A percentile compares a stretch with the other conserved stretches of the same genome.
Conservation (phyloP, 2,797 vertebrate genomes). For the Prunella strophiata region DNA sequence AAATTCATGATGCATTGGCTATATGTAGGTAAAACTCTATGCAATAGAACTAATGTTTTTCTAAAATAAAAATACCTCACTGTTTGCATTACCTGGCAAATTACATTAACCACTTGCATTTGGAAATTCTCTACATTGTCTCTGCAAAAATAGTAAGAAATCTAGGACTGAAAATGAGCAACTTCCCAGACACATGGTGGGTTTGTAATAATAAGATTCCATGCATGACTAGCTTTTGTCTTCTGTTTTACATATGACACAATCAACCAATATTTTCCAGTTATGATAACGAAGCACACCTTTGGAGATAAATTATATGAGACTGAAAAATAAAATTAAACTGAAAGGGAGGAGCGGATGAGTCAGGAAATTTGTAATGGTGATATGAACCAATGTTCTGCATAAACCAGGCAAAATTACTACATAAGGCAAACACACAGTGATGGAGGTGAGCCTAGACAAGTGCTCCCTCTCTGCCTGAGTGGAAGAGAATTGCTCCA, state of each 20-base stretch:
- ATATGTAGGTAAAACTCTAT: not conserved
- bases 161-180: not conserved
- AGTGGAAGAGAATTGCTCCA: not conserved
- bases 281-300: not conserved
- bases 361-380: not conserved
- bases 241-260: not conserved
- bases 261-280: not conserved
- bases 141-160: not conserved
- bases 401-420: not conserved
- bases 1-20: not conserved
- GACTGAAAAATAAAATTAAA: constrained; percentile 18
- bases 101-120: not conserved
- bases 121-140: not conserved
- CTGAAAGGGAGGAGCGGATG: not conserved
- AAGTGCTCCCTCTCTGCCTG: not conserved
- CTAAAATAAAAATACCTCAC: not conserved
- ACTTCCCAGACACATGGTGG: not conserved
- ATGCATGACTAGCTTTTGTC: not conserved
- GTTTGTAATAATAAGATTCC: not conserved
- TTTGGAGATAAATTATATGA: not conserved
- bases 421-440: not conserved
- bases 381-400: not conserved
- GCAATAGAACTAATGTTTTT: not conserved
- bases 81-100: not conserved
- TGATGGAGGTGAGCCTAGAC: not conserved